Evolutionary conservation across 2,888 invertebrate genomes (phyloP), one percentile per base, ranked within the genome.

Genomic region (Stenodema calcarata): DNA sequence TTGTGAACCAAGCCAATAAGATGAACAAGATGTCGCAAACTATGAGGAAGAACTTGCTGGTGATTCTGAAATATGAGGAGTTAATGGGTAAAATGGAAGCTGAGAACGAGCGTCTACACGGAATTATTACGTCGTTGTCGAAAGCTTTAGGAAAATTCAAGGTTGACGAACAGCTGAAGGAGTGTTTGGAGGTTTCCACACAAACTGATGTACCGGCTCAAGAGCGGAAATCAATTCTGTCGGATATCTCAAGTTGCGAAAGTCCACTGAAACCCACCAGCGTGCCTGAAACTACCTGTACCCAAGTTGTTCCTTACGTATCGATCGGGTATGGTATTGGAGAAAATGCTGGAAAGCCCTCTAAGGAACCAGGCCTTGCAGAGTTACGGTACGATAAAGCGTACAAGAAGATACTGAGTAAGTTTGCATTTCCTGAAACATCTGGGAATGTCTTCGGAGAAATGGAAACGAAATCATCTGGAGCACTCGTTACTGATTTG

Each of bases 61-160:
- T 78, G 16, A 78, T 78, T 14, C 12, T 78, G n/a, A 78, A 78
- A 23, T 78, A 78, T 27, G 78, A 78, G 41, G 78, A 78, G 44
- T 12, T 78, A 18, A 44, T 78, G 78, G 18, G 16, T 23, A 2
- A 78, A 18, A 14, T 78, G 14, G 78, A 78, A 44, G 28, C 14
- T 9, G 78, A 78, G 28, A 78, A 78, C 27, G 44, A 44, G 27
- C 30, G 47, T 16, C 41, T 78, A 12, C 42, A 44, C 27, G 23
- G n/a, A 28, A n/a, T 78, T 1, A 44, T 78, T 4, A 44, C 0
- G 27, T 18, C 30, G 35, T 35, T 73, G 18, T 73, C 35, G 73
- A 35, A 30, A 3, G 18, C 73, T 0, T 35, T 28, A 9, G 30
- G 7, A 9, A 73, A 35, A 16, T 50, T n/a, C 50, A 16, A 50